A percentile compares a stretch with the other conserved stretches of the same genome.
These are phyloP conservation scores for Phengaris arion DNA, from an alignment of 2,888 invertebrate genomes.

Conservation along the genomic window DNA sequence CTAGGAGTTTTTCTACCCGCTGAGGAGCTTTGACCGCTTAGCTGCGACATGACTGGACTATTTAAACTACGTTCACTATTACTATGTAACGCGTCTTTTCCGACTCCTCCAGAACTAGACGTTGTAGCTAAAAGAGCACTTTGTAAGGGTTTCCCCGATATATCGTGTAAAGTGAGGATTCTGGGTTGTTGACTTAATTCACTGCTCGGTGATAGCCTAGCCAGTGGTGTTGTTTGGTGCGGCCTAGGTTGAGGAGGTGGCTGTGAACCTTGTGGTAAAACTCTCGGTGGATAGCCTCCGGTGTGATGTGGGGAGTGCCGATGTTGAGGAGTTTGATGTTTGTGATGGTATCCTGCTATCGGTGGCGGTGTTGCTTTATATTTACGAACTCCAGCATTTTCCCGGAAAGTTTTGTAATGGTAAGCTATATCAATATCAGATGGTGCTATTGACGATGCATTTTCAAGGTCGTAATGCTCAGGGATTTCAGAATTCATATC, in stretches of 20 bases:
- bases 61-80: constrained; percentile 95
- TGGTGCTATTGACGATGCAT: constrained; percentile 97
- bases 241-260: constrained; percentile 84
- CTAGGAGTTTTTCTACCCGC: constrained; percentile 87
- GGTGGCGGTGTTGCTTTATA: constrained; percentile 93
- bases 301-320: constrained; percentile 89
- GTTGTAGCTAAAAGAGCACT: constrained; percentile 93
- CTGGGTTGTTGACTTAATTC: constrained; percentile 95
- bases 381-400: constrained; percentile 89
- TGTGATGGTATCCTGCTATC: constrained; percentile 86
- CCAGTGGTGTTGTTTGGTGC: constrained; percentile 94
- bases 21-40: constrained; percentile 91
- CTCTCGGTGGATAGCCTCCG: constrained; percentile 86
- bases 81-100: constrained; percentile 92
- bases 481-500: constrained; percentile 90
- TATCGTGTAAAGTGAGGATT: constrained; percentile 95
- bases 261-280: constrained; percentile 84
- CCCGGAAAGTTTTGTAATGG: constrained; percentile 96
- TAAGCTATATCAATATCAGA: constrained; percentile 98
- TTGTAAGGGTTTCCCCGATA: constrained; percentile 94
- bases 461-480: constrained; percentile 97
- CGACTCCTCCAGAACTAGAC: constrained; percentile 92
- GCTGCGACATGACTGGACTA: constrained; percentile 94
- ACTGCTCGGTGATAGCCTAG: constrained; percentile 93
- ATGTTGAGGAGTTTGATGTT: constrained; percentile 86